Percentiles rank a stretch among this genome's conserved stretches.
Evolutionary conservation across 2,888 invertebrate genomes (phyloP).

Genomic region (Synergus umbraculus): DNA sequence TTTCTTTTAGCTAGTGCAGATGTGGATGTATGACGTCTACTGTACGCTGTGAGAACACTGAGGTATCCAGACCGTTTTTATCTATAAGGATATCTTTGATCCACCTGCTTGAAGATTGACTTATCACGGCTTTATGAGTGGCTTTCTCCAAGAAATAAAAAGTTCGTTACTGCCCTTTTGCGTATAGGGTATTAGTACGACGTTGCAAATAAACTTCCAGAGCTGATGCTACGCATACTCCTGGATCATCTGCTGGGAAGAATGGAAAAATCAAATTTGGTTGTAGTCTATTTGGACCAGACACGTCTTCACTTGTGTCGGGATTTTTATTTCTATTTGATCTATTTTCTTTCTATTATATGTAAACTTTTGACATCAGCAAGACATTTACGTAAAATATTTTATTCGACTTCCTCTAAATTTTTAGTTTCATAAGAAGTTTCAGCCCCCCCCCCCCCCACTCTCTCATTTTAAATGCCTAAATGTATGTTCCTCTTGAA

Average conservation of each 20-base stretch:
- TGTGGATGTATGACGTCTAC: conserved; percentile 43
- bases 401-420: no score
- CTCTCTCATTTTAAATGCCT: no score
- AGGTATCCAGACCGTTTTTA: conserved; percentile 23
- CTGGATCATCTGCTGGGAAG: conserved; percentile 10
- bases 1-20: conserved; percentile 45
- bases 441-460: no score
- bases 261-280: no score
- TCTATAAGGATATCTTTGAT: conserved; percentile 36
- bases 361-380: no score
- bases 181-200: conserved; percentile 1
- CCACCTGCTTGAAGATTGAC: conserved; percentile 46
- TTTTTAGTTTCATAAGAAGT: no score
- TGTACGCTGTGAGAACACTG: conserved; percentile 39
- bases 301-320: conserved; percentile 46
- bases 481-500: no score
- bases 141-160: conserved; percentile 35
- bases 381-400: no score
- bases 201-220: conserved; percentile 22
- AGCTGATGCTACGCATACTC: conserved; percentile 19
- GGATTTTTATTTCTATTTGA: conserved; percentile 36
- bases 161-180: not conserved
- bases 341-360: not conserved
- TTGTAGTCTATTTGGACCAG: conserved; percentile 14
- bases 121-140: not conserved